These are phyloP conservation scores for Pollenia labialis DNA, from an alignment of 2,888 invertebrate genomes.

Conservation along the genomic window DNA sequence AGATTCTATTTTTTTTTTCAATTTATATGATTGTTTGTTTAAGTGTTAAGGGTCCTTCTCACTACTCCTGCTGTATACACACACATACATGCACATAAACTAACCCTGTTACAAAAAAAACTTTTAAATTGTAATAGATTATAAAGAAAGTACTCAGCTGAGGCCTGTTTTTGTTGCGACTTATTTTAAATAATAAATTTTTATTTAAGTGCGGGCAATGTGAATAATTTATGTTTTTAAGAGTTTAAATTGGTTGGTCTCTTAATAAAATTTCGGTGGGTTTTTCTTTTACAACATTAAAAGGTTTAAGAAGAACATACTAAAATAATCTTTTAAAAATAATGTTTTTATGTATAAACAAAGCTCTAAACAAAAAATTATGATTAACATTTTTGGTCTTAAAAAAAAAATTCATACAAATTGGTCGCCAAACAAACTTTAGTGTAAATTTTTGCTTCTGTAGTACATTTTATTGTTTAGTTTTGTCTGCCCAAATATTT, in stretches of 20 bases:
- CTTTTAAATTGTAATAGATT: constrained; percentile 46
- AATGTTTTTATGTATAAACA: too few relatives aligned
- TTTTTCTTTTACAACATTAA: too few relatives aligned
- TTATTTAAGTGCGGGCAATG: constrained; percentile 50
- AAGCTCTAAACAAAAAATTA: too few relatives aligned
- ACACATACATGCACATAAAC: not conserved
- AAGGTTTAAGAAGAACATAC: too few relatives aligned
- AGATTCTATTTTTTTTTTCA: not conserved
- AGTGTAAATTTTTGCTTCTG: too few relatives aligned
- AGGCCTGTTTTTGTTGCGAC: constrained; percentile 25
- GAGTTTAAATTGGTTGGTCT: constrained; percentile 8
- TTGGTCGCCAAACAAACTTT: too few relatives aligned
- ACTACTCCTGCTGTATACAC: not conserved
- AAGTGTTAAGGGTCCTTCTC: not conserved
- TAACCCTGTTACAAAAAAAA: constrained; percentile 22
- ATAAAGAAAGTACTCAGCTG: constrained; percentile 56
- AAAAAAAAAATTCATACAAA: too few relatives aligned
- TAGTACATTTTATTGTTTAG: too few relatives aligned
- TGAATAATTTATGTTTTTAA: constrained; percentile 31
- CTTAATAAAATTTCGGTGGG: too few relatives aligned
- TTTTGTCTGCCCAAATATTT: too few relatives aligned
- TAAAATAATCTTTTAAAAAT: too few relatives aligned
- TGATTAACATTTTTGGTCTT: too few relatives aligned
- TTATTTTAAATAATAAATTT: constrained; percentile 53
- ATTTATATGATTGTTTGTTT: constrained; percentile 26